Conservation (phyloP, 2,113 vertebrate genomes). For the Caranx melampygus region DNA sequence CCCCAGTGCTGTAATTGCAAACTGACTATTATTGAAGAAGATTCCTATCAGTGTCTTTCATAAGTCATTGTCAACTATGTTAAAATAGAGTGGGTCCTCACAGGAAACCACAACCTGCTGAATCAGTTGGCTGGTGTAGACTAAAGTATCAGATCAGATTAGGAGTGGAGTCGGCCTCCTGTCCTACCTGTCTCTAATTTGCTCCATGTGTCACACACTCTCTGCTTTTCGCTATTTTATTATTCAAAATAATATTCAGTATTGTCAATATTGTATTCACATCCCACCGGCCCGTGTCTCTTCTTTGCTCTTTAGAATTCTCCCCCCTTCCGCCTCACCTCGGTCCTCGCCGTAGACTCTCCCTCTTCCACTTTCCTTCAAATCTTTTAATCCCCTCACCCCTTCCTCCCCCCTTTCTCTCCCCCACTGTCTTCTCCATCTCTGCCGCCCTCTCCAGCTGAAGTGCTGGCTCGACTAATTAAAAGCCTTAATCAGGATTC, state of each 20-base stretch:
- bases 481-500: constrained; percentile 87
- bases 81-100: constrained; percentile 7
- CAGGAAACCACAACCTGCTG: neutral
- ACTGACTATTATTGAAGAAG: constrained; percentile 13
- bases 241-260: constrained; percentile 1
- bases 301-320: constrained; percentile 23
- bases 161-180: neutral
- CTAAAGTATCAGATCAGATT: constrained; percentile 16
- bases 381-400: neutral
- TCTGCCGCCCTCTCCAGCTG: constrained; percentile 79
- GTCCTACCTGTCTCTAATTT: neutral
- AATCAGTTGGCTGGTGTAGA: neutral
- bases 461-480: constrained; percentile 85
- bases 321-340: constrained; percentile 17
- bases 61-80: constrained; percentile 25
- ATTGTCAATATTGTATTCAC: constrained; percentile 13
- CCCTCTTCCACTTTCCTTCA: constrained; percentile 20
- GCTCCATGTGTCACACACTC: neutral
- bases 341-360: constrained; percentile 10
- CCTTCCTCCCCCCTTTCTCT: constrained; percentile 5
- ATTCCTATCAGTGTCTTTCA: constrained; percentile 32
- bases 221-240: constrained; percentile 27
- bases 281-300: constrained; percentile 3
- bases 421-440: constrained; percentile 68
- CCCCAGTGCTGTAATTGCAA: constrained; percentile 5